Evolutionary conservation across 2,113 vertebrate species (phyloP), one percentile per base, ranked within the genome.

Genomic region (Tiliqua scincoides): DNA sequence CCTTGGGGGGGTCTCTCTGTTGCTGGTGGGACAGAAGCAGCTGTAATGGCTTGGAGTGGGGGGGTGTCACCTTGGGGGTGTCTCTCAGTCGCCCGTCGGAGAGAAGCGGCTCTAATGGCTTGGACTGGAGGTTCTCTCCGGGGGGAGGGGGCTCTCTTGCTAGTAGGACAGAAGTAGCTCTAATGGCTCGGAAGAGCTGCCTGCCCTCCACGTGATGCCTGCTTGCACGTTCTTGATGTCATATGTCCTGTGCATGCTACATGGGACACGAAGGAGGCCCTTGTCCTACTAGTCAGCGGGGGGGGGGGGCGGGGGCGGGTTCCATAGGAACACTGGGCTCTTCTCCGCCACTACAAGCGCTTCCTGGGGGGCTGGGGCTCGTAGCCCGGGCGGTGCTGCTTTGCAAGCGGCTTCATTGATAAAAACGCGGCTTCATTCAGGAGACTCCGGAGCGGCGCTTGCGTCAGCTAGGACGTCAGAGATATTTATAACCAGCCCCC

Each of bases 391-490:
- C 87, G 74, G 86, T 74, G 86, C 67, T 74, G 86, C 67, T 87
- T 81, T 90, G 91, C 90, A 98, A 97, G 97, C 96, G 91, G 97
- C 92, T 98, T 98, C 98, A 98, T 98, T 99, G 98, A 99, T 98
- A 98, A 98, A 98, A 98, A 97, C 94, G 95, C 91, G 97, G 97
- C 98, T 98, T 98, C 98, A 99, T 98, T 98, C 97, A 98, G 98
- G 98, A 99, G 98, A 99, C 98, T 98, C 98, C 98, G 97, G 97
- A 97, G 98, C 97, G 96, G 95, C 94, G 88, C 95, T 97, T 98
- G 98, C 98, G 98, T 99, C 98, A 99, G 96, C 91, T 95, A 94
- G 96, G 98, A 99, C 98, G 98, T 99, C 97, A 98, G 96, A 96
- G 95, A 97, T 98, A 98, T 98, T 98, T 98, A 97, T 97, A 98